Evolutionary conservation across 2,888 invertebrate genomes (phyloP), one percentile per base, ranked within the genome.

Genomic region (Nebria salina): DNA sequence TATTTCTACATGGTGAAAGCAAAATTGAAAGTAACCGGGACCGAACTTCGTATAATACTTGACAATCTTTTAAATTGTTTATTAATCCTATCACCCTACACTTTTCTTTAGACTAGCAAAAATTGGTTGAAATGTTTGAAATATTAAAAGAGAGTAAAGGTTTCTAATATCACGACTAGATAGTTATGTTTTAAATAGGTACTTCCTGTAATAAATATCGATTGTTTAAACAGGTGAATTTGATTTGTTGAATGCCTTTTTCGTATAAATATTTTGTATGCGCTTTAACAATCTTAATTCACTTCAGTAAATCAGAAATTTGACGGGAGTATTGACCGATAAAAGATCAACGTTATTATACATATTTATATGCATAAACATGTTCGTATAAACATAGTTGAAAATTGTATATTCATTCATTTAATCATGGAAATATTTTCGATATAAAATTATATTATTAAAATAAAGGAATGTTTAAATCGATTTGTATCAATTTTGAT

Each of bases 1-100:
- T 54, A 54, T 54, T 54, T 54, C 54, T 54, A 54, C 54, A 70
- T 34, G 70, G 70, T 70, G 70, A 70, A 70, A 70, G 70, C 70
- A 34, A 70, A 70, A 70, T 70, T 26, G 70, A 70, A 70, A 70
- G 70, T 70, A 34, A 25, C 26, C 70, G 26, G 15, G 6, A 54
- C 54, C 54, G 8, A 54, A 54, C 13, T 54, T 54, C 54, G 8
- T 54, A 7, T 54, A 54, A 54, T 54, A 54, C 54, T 54, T 54
- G 54, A 11, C 8, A 54, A 54, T 54, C 54, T 3, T 8, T 54
- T 54, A 11, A 54, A 54, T 11, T 13, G 54, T 54, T 54, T 54
- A 54, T 54, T 11, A 54, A 54, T 54, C 8, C 54, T 54, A 54
- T 54, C 54, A 54, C 54, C 54, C 54, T 54, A 54, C 13, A 54